Conservation (phyloP, 2,797 vertebrate species). For the Eulemur coronatus region DNA sequence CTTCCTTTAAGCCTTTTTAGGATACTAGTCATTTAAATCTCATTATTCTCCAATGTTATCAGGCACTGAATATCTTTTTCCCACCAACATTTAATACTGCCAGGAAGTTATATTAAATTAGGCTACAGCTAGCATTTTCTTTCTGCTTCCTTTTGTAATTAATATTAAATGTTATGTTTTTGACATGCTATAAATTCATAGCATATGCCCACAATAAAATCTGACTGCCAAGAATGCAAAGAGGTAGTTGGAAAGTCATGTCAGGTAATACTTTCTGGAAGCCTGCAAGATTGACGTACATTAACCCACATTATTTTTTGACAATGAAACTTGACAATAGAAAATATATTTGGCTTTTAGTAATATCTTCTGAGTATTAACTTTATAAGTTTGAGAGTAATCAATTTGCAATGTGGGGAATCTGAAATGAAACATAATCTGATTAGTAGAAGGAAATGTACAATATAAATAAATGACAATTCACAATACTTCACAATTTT, state of each 20-base stretch:
- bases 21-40: not conserved
- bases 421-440: slow-evolving; percentile 14
- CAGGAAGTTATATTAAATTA: not conserved
- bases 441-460: not conserved
- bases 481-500: not conserved
- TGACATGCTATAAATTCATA: not conserved
- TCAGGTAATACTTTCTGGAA: not conserved
- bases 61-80: not conserved
- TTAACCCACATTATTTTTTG: not conserved
- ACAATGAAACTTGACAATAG: not conserved
- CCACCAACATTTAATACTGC: not conserved
- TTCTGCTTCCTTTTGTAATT: not conserved
- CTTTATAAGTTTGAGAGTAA: not conserved
- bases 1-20: not conserved
- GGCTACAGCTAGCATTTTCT: not conserved
- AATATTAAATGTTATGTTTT: not conserved
- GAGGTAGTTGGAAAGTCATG: not conserved
- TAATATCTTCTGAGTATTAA: not conserved
- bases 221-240: not conserved
- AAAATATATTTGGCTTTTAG: not conserved
- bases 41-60: not conserved
- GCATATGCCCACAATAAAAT: not conserved
- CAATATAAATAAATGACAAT: not conserved
- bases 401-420: not conserved
- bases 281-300: not conserved